phyloP scores from a whole-genome alignment of 2,797 vertebrate species.

The Pseudomugil tenellus region DNA sequence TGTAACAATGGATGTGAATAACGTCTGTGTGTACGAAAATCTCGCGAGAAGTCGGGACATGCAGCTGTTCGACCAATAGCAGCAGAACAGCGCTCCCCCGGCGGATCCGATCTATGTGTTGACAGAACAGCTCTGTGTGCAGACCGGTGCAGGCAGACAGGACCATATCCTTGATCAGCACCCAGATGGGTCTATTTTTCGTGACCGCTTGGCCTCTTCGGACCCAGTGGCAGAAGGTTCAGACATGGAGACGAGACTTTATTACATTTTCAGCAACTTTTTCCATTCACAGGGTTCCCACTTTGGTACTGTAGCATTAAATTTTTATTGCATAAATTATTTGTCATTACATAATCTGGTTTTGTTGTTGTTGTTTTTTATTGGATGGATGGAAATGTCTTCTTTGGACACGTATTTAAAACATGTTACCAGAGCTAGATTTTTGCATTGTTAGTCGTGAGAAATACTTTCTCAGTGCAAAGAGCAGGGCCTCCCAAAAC shows the following conservation, averaged over 20 bases:
- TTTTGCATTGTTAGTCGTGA: too few relatives aligned
- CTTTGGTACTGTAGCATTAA: constrained; percentile 46
- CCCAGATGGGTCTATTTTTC: constrained; percentile 56
- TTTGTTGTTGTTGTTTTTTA: not conserved
- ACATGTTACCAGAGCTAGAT: too few relatives aligned
- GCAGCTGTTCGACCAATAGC: not conserved
- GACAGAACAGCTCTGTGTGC: not conserved
- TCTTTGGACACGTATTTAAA: too few relatives aligned
- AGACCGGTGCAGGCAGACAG: not conserved
- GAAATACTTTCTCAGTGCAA: constrained; percentile 9
- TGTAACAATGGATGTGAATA: not conserved
- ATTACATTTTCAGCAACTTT: constrained; percentile 36
- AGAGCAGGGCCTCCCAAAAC: not conserved
- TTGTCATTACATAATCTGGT: not conserved
- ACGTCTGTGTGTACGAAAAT: not conserved
- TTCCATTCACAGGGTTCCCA: not conserved
- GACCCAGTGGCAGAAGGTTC: constrained; percentile 39
- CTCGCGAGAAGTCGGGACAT: constrained; percentile 37
- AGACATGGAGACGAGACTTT: constrained; percentile 48
- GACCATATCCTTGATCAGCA: not conserved
- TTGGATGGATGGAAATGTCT: not conserved
- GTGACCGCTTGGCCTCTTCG: constrained; percentile 39
- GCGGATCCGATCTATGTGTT: not conserved
- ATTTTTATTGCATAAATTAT: constrained; percentile 1
- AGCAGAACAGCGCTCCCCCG: not conserved